Base-by-base conservation (phyloP, 2,888 invertebrate species). In the Leistus spinibarbis region DNA sequence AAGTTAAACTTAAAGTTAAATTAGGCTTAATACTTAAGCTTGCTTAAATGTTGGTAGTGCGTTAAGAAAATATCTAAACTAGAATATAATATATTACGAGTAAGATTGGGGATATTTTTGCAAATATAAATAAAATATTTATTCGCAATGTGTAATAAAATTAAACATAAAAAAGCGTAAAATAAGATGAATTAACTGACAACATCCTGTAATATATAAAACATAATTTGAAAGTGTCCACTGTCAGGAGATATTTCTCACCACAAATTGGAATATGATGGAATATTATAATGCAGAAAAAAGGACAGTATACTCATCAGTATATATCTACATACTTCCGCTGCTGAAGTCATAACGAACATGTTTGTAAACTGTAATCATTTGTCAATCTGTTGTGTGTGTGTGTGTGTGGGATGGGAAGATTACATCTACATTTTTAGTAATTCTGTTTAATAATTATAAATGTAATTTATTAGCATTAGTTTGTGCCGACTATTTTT, bases 381-480 rank as follows among this genome's bases (percentile, higher is more conserved):
- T 54, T 54, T 54, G 68, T 57, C 69, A 17, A 69, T 69, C 69
- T 69, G 60, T n/a, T n/a, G n/a, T n/a, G n/a, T n/a, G n/a, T n/a
- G n/a, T n/a, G n/a, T n/a, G n/a, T n/a, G n/a, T n/a, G n/a, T n/a
- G n/a, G 19, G 23, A 1, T 10, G 40, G 13, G 40, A 57, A 69
- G 69, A 57, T 69, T 69, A 69, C 56, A 69, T 57, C 54, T 53
- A 17, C 56, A n/a, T 68, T 56, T 56, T 10, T 23, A 40, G 40
- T n/a, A n/a, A 17, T 64, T 16, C 27, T 23, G 27, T 69, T 69
- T 57, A 57, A n/a, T n/a, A n/a, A 69, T 69, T 57, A 69, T 69
- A 69, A 69, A 57, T 40, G 60, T 69, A 69, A 69, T 69, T 69
- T 69, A 69, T 69, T 69, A 54, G 54, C 60, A 69, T 69, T 70